Evolutionary conservation across 2,888 invertebrate genomes (phyloP), one percentile per base, ranked within the genome.

Genomic region (Dysmachus trigonus): DNA sequence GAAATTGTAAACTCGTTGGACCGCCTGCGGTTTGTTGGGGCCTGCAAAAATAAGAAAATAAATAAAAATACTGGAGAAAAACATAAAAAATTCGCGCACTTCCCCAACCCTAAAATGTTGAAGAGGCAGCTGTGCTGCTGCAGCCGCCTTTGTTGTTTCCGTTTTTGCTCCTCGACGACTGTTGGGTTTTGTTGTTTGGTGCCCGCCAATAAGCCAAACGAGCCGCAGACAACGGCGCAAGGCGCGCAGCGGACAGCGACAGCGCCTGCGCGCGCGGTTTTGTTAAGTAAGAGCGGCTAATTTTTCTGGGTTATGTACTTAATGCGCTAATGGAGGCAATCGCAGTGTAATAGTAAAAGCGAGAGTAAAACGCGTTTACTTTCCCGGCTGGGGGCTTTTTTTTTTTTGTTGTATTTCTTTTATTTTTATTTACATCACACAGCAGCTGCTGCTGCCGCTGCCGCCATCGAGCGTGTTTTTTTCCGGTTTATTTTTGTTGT

Each of bases 321-420:
- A 62, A 62, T 62, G 27, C 33, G 22, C 81, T 27, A 79, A 79
- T 47, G 51, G 79, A 53, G 7, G 81, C 81, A 41, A 27, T 62
- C 62, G 62, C 62, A 18, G 33, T 82, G 53, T 41, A 41, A 41
- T 72, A 71, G 41, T 83, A 83, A 83, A 83, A 83, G 83, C 72
- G 83, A 83, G 83, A 83, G 83, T 83, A 83, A 83, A 83, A 83
- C 83, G 41, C 62, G 83, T 83, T 83, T 83, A 72, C 83, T 83
- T 72, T 83, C 83, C 41, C 72, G 83, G 41, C 33, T 82, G 41
- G 38, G 38, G 38, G 38, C 38, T 18, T 77, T 27, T 6, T 74
- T 74, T 74, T 74, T 1, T 15, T 33, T 74, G 22, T 79, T 79
- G n/a, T n/a, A n/a, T n/a, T n/a, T n/a, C n/a, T n/a, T n/a, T n/a